Conservation (phyloP, 2,797 vertebrate species). For the Neosalanx taihuensis region DNA sequence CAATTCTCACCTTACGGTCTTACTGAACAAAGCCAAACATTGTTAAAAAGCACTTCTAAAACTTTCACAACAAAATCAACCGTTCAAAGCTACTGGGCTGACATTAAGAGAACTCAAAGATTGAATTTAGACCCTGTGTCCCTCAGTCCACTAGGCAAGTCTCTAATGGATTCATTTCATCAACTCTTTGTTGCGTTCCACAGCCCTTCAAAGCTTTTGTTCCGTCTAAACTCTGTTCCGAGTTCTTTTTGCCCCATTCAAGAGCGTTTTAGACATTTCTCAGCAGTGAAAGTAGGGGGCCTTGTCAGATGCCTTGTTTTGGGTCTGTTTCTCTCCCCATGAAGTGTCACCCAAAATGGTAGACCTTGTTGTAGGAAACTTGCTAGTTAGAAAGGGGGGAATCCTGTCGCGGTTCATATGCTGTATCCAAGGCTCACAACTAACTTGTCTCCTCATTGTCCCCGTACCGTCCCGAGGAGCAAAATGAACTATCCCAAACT, state of each 20-base stretch:
- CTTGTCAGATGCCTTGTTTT: slow-evolving; percentile 74
- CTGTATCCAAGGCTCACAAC: too few species aligned
- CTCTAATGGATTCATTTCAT: slow-evolving; percentile 31
- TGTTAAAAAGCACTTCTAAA: slow-evolving; percentile 10
- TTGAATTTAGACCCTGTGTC: slow-evolving; percentile 12
- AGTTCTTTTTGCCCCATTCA: slow-evolving; percentile 61
- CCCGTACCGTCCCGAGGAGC: too few species aligned
- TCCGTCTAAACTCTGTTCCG: slow-evolving; percentile 28
- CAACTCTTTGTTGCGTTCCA: slow-evolving; percentile 29
- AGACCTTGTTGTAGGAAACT: slow-evolving; percentile 67
- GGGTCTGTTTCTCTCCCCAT: slow-evolving; percentile 72
- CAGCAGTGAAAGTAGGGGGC: slow-evolving; percentile 63
- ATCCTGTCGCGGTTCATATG: too few species aligned
- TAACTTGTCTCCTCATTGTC: too few species aligned
- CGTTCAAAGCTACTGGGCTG: slow-evolving; percentile 5
- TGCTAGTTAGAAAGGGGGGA: background rate
- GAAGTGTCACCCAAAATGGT: slow-evolving; percentile 76
- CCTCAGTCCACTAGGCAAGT: slow-evolving; percentile 12
- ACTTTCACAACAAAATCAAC: slow-evolving; percentile 9
- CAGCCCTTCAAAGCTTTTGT: slow-evolving; percentile 22
- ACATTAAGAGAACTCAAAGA: slow-evolving; percentile 8
- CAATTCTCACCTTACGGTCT: slow-evolving; percentile 4
- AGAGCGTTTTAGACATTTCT: slow-evolving; percentile 71
- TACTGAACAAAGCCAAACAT: background rate
- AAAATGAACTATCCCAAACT: too few species aligned